Percentiles rank a stretch among this genome's conserved stretches.
Evolutionary conservation across 2,888 invertebrate genomes (phyloP).

Genomic region (Apotomis capreana): DNA sequence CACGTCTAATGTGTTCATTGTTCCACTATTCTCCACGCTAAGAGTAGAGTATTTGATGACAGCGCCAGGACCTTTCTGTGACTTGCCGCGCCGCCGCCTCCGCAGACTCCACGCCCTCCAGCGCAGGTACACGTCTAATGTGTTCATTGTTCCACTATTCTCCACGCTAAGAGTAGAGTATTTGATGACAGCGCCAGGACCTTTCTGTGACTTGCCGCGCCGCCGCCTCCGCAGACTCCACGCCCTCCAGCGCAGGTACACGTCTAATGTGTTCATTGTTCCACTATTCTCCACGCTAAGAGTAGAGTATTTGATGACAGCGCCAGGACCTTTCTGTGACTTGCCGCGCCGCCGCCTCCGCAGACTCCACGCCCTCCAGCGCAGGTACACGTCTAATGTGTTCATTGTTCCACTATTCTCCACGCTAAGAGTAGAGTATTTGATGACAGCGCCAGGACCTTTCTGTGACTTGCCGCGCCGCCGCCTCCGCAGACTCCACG

Average conservation of each 20-base stretch:
- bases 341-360: constrained; percentile 75
- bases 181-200: too few species aligned
- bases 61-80: too few species aligned
- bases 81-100: constrained; percentile 75
- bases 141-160: not conserved
- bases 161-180: too few species aligned
- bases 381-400: not conserved
- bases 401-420: not conserved
- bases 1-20: not conserved
- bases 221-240: constrained; percentile 66
- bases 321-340: too few species aligned
- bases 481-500: too few species aligned
- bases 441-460: too few species aligned
- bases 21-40: not conserved
- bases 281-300: not conserved
- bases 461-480: too few species aligned
- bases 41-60: too few species aligned
- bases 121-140: not conserved
- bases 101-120: constrained; percentile 57
- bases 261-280: not conserved
- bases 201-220: too few species aligned
- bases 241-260: not conserved
- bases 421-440: too few species aligned
- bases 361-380: constrained; percentile 53
- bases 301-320: too few species aligned